Conservation (phyloP, 2,888 invertebrate genomes). For the Tenthredo livida region DNA sequence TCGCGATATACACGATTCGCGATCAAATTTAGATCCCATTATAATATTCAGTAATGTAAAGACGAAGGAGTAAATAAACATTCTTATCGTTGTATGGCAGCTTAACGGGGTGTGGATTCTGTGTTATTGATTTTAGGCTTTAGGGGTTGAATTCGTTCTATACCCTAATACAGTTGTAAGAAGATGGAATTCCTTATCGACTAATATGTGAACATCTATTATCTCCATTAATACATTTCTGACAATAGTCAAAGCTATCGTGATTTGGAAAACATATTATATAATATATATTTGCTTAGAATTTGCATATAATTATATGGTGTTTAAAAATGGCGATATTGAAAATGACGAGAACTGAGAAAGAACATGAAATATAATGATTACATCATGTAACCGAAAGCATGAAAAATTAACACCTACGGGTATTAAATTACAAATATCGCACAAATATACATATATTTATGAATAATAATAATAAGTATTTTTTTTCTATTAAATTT, state of each 20-base stretch:
- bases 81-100: conserved; percentile 59
- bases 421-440: background rate
- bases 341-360: background rate
- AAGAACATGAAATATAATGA: background rate
- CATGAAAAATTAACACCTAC: background rate
- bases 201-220: conserved; percentile 10
- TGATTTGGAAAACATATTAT: background rate
- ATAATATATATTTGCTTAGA: background rate
- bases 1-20: background rate
- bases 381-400: background rate
- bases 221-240: background rate
- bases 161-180: conserved; percentile 38
- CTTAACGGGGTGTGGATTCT: conserved; percentile 62
- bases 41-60: background rate
- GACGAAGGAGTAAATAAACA: conserved; percentile 59
- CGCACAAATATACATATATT: conserved; percentile 10
- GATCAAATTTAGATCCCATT: background rate
- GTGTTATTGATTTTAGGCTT: conserved; percentile 57
- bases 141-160: conserved; percentile 31
- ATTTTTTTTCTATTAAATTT: background rate
- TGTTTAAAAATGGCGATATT: background rate
- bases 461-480: background rate
- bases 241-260: background rate
- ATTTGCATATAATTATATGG: background rate
- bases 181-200: conserved; percentile 20